Evolutionary conservation across 1,140 invertebrate species (phyloP), one percentile per base, ranked within the genome.

Genomic region (Maconellicoccus hirsutus): DNA sequence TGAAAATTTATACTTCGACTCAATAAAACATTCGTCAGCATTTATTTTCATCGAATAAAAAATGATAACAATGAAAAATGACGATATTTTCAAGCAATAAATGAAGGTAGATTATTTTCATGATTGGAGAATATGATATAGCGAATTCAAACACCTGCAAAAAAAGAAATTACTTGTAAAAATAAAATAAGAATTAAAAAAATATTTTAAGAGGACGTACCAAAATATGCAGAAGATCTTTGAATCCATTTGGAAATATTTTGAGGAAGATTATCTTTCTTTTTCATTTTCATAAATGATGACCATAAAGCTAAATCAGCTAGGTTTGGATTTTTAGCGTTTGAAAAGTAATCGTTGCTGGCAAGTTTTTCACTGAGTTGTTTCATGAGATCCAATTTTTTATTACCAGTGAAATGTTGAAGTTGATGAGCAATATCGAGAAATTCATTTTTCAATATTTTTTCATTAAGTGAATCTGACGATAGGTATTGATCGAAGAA

Each of bases 401-500:
- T 52, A 52, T 52, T 52, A 2, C 42, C 42, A 52, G 42, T 16
- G n/a, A 52, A 16, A 52, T 52, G 16, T 52, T 52, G 42, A 52
- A 52, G 2, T 7, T 14, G 33, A 19, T 16, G 42, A 52, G 42
- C 16, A 19, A 16, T 8, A 19, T 52, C 42, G n/a, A 52, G 16
- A 52, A 52, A 16, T 52, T 52, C 42, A 19, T 52, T 2, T 19
- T 52, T 52, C 42, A 19, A 14, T 16, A 19, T 16, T 8, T 52
- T 52, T 16, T 16, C 6, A 52, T 3, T 2, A 2, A 80, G 78
- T 72, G 78, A 80, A 73, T 77, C 78, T 38, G 80, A 79, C 26
- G 79, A 71, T 19, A 86, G 76, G 25, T 76, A 22, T 42, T 85
- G 81, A 16, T 79, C 77, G 19, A 88, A 73, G 74, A 84, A 85